Conservation (phyloP, 2,888 invertebrate species). For the Lycocerus yunnanus region DNA sequence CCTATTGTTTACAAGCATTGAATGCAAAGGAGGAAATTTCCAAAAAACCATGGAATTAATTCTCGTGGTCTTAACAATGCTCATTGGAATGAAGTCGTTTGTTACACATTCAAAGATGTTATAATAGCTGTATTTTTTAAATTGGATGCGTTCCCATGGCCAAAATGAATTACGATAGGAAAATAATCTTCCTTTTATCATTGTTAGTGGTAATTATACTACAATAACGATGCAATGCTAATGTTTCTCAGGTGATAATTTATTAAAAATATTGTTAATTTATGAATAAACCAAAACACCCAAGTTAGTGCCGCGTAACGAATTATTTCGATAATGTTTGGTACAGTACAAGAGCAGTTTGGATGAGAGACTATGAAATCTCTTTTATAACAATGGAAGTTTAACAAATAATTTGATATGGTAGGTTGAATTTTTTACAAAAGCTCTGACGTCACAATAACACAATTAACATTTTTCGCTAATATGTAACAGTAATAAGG, state of each 20-base stretch:
- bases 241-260: neutral
- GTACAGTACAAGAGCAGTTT: neutral
- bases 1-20: neutral
- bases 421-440: neutral
- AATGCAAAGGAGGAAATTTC: neutral
- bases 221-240: neutral
- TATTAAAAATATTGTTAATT: neutral
- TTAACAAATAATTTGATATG: neutral
- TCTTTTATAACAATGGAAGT: neutral
- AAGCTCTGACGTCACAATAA: neutral
- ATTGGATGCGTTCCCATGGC: slow-evolving; percentile 22
- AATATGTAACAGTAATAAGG: neutral
- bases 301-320: neutral
- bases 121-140: slow-evolving; percentile 15
- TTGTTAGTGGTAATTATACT: neutral
- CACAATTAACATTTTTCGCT: neutral
- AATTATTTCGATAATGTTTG: neutral
- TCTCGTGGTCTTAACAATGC: neutral
- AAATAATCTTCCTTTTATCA: slow-evolving; percentile 18
- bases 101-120: slow-evolving; percentile 7
- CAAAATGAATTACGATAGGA: slow-evolving; percentile 15
- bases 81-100: neutral
- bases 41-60: neutral
- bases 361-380: neutral
- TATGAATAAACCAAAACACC: neutral